Evolutionary conservation across 2,888 invertebrate genomes (phyloP).

Genomic region (Cephus nigrinus): DNA sequence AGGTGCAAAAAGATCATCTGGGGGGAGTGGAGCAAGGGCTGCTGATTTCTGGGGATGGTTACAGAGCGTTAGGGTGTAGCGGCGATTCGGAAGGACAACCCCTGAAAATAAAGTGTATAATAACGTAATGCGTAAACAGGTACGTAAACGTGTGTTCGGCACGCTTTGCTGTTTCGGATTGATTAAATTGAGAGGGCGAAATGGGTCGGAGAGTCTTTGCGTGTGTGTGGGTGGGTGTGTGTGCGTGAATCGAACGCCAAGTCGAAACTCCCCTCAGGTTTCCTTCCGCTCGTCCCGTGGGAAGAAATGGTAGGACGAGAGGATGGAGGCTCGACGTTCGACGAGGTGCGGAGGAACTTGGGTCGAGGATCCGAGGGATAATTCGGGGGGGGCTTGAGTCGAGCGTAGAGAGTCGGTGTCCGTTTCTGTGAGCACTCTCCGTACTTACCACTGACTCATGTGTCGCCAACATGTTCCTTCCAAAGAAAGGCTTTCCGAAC

Average conservation of each 20-base stretch:
- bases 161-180: conserved; percentile 40
- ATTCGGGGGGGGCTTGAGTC: conserved; percentile 42
- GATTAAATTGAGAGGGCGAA: conserved; percentile 8
- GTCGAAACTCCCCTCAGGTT: not conserved
- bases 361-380: conserved; percentile 23
- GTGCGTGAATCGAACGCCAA: not conserved
- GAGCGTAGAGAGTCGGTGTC: conserved; percentile 51
- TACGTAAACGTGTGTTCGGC: conserved; percentile 59
- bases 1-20: not conserved
- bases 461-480: conserved; percentile 60
- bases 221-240: not conserved
- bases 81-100: conserved; percentile 48
- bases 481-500: conserved; percentile 49
- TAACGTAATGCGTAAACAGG: conserved; percentile 60
- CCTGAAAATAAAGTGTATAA: conserved; percentile 56
- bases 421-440: conserved; percentile 52
- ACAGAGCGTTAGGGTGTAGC: not conserved
- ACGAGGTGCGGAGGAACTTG: not conserved
- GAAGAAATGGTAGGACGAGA: not conserved
- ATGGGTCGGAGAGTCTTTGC: conserved; percentile 1
- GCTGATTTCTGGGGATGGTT: not conserved
- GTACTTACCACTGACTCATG: conserved; percentile 65
- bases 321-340: not conserved
- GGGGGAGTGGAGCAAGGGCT: not conserved
- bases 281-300: not conserved